phyloP scores from a whole-genome alignment of 2,888 invertebrate species.

The Ptilodon capucinus region DNA sequence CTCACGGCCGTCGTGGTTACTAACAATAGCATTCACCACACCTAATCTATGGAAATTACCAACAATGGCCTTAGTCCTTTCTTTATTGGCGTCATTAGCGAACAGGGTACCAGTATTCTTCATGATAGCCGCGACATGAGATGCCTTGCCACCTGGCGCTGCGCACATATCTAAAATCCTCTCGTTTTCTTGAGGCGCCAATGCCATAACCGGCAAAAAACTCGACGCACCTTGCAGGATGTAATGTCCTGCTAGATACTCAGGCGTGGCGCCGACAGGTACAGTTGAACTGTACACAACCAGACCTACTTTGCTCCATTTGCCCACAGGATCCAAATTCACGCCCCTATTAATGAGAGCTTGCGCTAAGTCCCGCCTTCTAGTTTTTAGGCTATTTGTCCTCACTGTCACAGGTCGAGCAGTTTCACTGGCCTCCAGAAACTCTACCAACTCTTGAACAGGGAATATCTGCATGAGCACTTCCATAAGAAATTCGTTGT shows the following conservation, averaged over 20 bases:
- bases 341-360: slow-evolving; percentile 98
- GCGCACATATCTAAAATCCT: slow-evolving; percentile 97
- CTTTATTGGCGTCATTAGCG: slow-evolving; percentile 97
- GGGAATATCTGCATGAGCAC: slow-evolving; percentile 95
- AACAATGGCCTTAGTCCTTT: slow-evolving; percentile 94
- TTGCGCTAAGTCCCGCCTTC: slow-evolving; percentile 96
- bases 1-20: slow-evolving; percentile 94
- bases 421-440: slow-evolving; percentile 97
- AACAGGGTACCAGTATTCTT: slow-evolving; percentile 98
- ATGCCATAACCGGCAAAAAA: slow-evolving; percentile 98
- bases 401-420: slow-evolving; percentile 97
- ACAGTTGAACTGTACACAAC: slow-evolving; percentile 98
- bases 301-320: slow-evolving; percentile 99
- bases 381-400: slow-evolving; percentile 96
- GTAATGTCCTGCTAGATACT: slow-evolving; percentile 99
- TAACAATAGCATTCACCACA: slow-evolving; percentile 95
- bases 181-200: slow-evolving; percentile 98
- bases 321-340: slow-evolving; percentile 98
- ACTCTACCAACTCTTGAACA: slow-evolving; percentile 93
- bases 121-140: slow-evolving; percentile 98
- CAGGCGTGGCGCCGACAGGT: slow-evolving; percentile 98
- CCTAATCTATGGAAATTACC: slow-evolving; percentile 99
- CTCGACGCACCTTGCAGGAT: slow-evolving; percentile 98
- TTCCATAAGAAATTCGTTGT: slow-evolving; percentile 97
- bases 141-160: slow-evolving; percentile 99